Percentiles rank a stretch among this genome's conserved stretches.
Evolutionary conservation across 35 echinoderm and acorn worm species (phyloP).

Genomic region (Eucidaris tribuloides): DNA sequence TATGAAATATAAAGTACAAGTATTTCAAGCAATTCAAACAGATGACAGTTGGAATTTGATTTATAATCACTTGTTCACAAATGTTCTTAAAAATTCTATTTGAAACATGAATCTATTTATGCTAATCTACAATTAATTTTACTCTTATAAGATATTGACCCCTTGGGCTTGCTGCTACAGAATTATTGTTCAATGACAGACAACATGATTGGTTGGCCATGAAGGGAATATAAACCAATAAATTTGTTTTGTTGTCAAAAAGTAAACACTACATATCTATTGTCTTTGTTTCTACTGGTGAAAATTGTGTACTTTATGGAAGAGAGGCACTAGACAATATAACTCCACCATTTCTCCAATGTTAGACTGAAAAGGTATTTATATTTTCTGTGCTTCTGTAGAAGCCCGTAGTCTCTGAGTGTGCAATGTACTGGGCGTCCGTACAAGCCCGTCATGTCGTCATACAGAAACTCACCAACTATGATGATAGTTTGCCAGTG

Average conservation of each 20-base stretch:
- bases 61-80: not conserved
- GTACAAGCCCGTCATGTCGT: no score
- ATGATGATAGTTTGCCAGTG: constrained; percentile 89
- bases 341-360: not conserved
- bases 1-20: not conserved
- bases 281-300: no score
- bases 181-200: no score
- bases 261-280: no score
- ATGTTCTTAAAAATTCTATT: not conserved
- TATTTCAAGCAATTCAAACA: not conserved
- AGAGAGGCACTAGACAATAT: not conserved
- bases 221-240: no score
- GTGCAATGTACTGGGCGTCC: no score
- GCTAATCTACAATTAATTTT: no score
- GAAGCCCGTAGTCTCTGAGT: not conserved
- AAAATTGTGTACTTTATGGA: not conserved
- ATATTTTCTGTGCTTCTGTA: not conserved
- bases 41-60: not conserved
- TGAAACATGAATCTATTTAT: no score
- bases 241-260: no score
- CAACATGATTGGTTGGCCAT: no score
- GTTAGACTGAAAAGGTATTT: not conserved
- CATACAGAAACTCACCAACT: constrained; percentile 65
- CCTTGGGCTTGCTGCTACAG: no score
- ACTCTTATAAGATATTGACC: no score